A percentile compares a stretch with the other conserved stretches of the same genome.
These are phyloP conservation scores for Chironomus tepperi DNA, from an alignment of 1,140 invertebrate genomes.

Conservation along the genomic window DNA sequence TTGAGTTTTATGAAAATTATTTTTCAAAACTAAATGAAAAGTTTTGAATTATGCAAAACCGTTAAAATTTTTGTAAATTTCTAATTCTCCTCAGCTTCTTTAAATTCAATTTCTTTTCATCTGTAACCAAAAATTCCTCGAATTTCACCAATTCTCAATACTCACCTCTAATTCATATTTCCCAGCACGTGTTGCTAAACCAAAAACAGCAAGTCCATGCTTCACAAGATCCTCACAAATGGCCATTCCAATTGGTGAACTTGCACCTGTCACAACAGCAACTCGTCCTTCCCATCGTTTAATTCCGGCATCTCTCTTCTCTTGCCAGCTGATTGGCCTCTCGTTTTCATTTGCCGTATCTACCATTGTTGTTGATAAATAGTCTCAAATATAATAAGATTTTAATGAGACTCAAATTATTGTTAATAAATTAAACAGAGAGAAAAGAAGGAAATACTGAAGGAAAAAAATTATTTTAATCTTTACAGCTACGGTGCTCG, in stretches of 20 bases:
- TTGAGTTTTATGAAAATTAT: too few species aligned
- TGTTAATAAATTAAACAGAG: neutral
- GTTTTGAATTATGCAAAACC: too few species aligned
- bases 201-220: conserved; percentile 27
- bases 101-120: too few species aligned
- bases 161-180: neutral
- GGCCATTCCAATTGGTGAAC: conserved; percentile 40
- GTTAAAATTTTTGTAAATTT: too few species aligned
- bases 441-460: neutral
- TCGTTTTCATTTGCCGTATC: neutral
- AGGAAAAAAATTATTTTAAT: neutral
- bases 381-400: too few species aligned
- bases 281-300: conserved; percentile 38
- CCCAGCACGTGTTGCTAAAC: neutral
- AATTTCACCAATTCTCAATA: neutral
- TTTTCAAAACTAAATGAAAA: too few species aligned
- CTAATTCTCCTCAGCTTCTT: too few species aligned
- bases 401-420: neutral
- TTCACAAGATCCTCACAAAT: conserved; percentile 17
- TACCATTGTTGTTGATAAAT: neutral
- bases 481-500: neutral
- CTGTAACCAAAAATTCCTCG: too few species aligned
- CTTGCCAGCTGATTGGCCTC: neutral
- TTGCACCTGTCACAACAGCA: conserved; percentile 43
- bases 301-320: neutral